Conservation (phyloP, 35 echinoderm and acorn worm genomes). For the Apostichopus parvimensis region DNA sequence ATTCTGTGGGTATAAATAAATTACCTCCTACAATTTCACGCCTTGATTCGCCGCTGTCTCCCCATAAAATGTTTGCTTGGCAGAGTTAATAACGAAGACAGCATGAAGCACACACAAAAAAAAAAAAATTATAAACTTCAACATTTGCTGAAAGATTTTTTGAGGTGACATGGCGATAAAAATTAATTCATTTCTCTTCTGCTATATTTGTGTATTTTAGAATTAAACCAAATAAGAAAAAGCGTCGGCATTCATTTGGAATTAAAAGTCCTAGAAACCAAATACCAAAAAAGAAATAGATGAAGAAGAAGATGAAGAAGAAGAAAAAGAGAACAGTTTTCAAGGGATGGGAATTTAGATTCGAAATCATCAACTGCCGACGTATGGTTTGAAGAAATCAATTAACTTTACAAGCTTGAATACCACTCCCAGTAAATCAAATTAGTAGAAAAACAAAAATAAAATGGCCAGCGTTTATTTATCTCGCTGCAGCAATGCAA, state of each 20-base stretch:
- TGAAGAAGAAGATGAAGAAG: no score
- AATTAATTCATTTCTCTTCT: slow-evolving; percentile 22
- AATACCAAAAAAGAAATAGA: no score
- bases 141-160: slow-evolving; percentile 19
- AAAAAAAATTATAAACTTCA: background rate
- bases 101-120: no score
- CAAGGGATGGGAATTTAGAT: background rate
- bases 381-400: slow-evolving; percentile 28
- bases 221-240: background rate
- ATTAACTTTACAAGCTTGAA: slow-evolving; percentile 29
- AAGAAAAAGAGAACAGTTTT: background rate
- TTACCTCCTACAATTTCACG: slow-evolving; percentile 31
- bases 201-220: slow-evolving; percentile 3
- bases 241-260: background rate
- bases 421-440: slow-evolving; percentile 6
- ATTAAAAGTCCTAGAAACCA: background rate
- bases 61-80: slow-evolving; percentile 29
- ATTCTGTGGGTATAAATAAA: slow-evolving; percentile 16
- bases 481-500: slow-evolving; percentile 16
- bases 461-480: slow-evolving; percentile 22
- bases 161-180: slow-evolving; percentile 21
- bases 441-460: slow-evolving; percentile 8
- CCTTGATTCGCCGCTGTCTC: slow-evolving; percentile 27
- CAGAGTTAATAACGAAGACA: background rate
- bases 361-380: background rate